Percentiles rank a stretch among this genome's conserved stretches.
Evolutionary conservation across 2,888 invertebrate genomes (phyloP).

Genomic region (Heteromurus nitidus): DNA sequence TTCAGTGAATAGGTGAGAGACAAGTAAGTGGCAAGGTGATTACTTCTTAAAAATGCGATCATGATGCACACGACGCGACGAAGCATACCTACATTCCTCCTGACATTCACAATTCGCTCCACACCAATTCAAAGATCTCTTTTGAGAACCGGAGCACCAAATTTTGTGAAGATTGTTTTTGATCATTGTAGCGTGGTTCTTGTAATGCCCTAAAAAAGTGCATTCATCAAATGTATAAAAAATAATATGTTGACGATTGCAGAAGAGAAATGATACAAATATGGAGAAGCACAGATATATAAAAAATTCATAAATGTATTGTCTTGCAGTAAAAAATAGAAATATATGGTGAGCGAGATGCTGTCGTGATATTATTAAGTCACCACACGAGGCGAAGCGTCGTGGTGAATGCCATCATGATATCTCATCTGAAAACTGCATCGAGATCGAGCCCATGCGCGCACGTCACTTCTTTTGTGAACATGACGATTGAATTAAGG

Average conservation of each 20-base stretch:
- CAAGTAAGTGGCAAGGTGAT: constrained; percentile 23
- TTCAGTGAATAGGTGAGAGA: not conserved
- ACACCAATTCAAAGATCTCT: no score
- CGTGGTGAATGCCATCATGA: constrained; percentile 7
- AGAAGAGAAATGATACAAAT: constrained; percentile 4
- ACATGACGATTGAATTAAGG: constrained; percentile 42
- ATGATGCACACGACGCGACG: no score
- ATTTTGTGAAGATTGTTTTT: constrained; percentile 23
- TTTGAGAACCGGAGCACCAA: constrained; percentile 3
- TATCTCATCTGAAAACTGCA: not conserved
- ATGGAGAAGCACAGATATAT: not conserved
- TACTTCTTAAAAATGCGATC: constrained; percentile 3
- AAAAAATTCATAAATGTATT: not conserved
- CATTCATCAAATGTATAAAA: not conserved
- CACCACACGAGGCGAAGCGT: constrained; percentile 33
- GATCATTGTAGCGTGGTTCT: constrained; percentile 6
- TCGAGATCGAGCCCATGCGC: not conserved
- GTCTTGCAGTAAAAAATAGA: not conserved
- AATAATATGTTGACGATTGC: no score
- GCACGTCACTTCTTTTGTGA: constrained; percentile 9
- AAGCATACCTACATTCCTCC: not conserved
- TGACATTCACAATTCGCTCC: not conserved
- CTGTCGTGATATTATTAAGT: constrained; percentile 37
- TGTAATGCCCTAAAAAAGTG: constrained; percentile 3
- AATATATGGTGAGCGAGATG: not conserved